Conservation (phyloP, 2,888 invertebrate species). For the Andricus quercusramuli region DNA sequence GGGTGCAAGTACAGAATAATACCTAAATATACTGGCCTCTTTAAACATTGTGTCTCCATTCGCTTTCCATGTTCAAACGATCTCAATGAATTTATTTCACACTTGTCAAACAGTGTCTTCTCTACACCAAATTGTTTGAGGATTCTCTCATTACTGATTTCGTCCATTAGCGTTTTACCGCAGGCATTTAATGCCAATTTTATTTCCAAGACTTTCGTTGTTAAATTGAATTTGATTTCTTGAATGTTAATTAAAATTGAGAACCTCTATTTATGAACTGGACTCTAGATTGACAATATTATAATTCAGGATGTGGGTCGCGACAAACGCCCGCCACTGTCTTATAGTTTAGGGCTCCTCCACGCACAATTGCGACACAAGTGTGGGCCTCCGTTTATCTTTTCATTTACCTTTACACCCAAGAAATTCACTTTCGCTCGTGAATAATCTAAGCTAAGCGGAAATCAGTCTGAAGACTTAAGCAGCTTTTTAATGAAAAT, state of each 20-base stretch:
- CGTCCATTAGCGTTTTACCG: too few species aligned
- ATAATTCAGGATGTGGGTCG: constrained; percentile 75
- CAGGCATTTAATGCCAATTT: too few species aligned
- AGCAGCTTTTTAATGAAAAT: neutral
- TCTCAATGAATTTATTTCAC: too few species aligned
- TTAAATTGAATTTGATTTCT: too few species aligned
- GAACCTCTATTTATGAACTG: neutral
- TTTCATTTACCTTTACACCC: neutral
- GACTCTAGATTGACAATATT: neutral
- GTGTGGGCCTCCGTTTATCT: constrained; percentile 40
- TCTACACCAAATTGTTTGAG: too few species aligned
- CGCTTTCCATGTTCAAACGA: too few species aligned
- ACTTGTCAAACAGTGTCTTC: too few species aligned
- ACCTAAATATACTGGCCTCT: too few species aligned
- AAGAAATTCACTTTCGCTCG: constrained; percentile 2
- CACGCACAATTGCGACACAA: constrained; percentile 64
- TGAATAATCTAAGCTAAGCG: neutral
- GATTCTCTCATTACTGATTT: too few species aligned
- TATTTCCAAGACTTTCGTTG: too few species aligned
- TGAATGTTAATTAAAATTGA: neutral
- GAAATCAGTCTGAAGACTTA: neutral
- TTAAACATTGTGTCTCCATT: too few species aligned
- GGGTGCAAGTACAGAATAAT: too few species aligned
- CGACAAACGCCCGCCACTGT: constrained; percentile 75
- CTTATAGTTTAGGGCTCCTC: constrained; percentile 66